Conservation (phyloP, 64 coral and sea anemone species). For the Montipora efflorescens region DNA sequence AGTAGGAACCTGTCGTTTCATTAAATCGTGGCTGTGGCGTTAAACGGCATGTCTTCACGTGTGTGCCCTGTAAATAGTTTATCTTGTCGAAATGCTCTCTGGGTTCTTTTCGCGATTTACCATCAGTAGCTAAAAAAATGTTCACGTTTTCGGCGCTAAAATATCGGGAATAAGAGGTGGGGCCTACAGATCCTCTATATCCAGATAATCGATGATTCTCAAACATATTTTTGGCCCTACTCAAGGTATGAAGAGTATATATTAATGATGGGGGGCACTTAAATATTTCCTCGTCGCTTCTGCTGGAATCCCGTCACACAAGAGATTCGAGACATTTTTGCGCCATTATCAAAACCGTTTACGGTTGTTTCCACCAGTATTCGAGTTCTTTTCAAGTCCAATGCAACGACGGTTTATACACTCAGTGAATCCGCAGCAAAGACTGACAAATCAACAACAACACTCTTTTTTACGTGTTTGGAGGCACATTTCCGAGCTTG, state of each 20-base stretch:
- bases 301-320: no score
- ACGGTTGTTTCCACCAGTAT: no score
- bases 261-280: no score
- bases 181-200: neutral
- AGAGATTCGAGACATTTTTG: no score
- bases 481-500: neutral
- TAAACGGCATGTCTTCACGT: neutral
- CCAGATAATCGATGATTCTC: neutral
- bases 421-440: neutral
- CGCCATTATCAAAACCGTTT: no score
- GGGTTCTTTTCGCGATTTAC: neutral
- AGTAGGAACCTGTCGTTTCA: neutral
- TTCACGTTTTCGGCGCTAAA: neutral
- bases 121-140: neutral
- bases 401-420: no score
- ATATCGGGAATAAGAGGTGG: constrained; percentile 31
- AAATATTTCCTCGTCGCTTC: no score
- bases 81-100: neutral
- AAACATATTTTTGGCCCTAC: neutral
- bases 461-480: neutral
- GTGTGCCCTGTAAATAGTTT: neutral
- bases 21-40: constrained; percentile 7
- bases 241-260: no score
- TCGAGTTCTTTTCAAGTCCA: no score
- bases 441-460: neutral